Evolutionary conservation across 2,113 vertebrate genomes (phyloP).

Genomic region (Eulemur rufifrons): DNA sequence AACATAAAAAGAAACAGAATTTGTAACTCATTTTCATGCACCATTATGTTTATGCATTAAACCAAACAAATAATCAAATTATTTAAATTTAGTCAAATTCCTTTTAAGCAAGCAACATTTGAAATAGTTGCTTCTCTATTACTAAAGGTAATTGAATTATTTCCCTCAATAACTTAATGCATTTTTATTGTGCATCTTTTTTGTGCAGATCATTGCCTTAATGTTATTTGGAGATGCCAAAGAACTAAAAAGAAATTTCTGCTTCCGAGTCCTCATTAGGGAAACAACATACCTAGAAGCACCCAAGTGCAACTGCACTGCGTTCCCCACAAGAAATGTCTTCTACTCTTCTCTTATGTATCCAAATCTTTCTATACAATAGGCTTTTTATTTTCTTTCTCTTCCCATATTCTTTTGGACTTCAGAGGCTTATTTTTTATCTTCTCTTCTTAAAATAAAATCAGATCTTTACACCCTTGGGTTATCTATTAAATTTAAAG

Average conservation of each 20-base stretch:
- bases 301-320: too few species aligned
- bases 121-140: not conserved
- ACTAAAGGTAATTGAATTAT: conserved; percentile 18
- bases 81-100: conserved; percentile 29
- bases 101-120: not conserved
- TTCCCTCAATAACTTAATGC: not conserved
- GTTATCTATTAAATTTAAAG: not conserved
- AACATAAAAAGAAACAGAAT: conserved; percentile 7
- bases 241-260: not conserved
- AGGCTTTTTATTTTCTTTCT: not conserved
- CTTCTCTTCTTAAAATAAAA: not conserved
- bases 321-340: not conserved
- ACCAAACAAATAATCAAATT: conserved; percentile 1
- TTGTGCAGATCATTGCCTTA: not conserved
- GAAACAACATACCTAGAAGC: not conserved
- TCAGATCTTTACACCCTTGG: not conserved
- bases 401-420: not conserved
- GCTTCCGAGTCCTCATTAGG: not conserved
- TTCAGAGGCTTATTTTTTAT: not conserved
- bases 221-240: not conserved
- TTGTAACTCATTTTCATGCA: conserved; percentile 9
- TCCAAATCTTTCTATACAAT: not conserved
- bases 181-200: not conserved
- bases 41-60: conserved; percentile 14
- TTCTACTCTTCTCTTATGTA: not conserved